Percentiles rank a stretch among this genome's conserved stretches.
phyloP scores from a whole-genome alignment of 2,888 invertebrate species.

The Cheilosia impressa region DNA sequence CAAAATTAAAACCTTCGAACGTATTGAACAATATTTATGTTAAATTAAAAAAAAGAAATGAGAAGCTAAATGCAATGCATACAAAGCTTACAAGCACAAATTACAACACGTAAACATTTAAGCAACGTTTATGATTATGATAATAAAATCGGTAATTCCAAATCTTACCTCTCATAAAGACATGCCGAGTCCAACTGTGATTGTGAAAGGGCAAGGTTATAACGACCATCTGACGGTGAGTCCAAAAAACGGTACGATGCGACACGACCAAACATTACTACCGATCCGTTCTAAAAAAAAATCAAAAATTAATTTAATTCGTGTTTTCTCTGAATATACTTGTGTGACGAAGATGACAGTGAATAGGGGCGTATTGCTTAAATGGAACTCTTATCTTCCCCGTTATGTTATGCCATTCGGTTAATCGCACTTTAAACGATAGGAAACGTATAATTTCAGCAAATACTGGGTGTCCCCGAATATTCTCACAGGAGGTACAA shows the following conservation, averaged over 20 bases:
- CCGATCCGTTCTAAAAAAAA: constrained; percentile 89
- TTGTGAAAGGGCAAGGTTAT: constrained; percentile 90
- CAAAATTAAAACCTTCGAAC: constrained; percentile 18
- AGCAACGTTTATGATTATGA: not conserved
- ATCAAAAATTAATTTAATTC: not conserved
- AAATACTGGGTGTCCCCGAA: too few relatives aligned
- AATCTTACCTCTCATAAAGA: constrained; percentile 91
- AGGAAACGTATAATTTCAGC: too few relatives aligned
- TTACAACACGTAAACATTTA: constrained; percentile 1
- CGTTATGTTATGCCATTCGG: too few relatives aligned
- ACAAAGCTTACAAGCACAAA: constrained; percentile 31
- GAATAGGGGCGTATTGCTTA: constrained; percentile 9
- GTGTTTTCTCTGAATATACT: not conserved
- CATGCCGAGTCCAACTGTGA: constrained; percentile 90
- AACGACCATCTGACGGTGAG: constrained; percentile 91
- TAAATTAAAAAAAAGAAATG: constrained; percentile 19
- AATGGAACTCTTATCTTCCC: too few relatives aligned
- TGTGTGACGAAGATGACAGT: not conserved
- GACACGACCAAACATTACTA: constrained; percentile 93
- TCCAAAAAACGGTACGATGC: constrained; percentile 94
- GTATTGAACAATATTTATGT: constrained; percentile 30
- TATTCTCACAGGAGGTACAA: too few relatives aligned
- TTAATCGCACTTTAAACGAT: too few relatives aligned
- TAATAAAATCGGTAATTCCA: not conserved
- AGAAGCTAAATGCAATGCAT: constrained; percentile 5